phyloP scores from a whole-genome alignment of 2,797 vertebrate species.

The Galago senegalensis region DNA sequence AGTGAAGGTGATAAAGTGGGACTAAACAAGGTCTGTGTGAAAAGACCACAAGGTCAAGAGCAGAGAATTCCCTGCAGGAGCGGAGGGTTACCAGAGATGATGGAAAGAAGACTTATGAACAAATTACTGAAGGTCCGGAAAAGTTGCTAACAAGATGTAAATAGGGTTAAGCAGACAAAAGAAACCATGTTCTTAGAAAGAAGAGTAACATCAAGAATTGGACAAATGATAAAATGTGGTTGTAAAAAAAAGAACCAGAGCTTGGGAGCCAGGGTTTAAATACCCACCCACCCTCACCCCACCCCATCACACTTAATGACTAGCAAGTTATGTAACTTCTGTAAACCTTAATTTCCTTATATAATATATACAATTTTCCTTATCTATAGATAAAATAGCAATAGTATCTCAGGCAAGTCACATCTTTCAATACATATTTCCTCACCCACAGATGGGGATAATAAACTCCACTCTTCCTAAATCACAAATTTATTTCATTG shows the following conservation, averaged over 20 bases:
- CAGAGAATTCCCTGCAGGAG: background rate
- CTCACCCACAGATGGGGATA: slow-evolving; percentile 17
- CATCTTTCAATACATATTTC: slow-evolving; percentile 36
- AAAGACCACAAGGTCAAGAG: slow-evolving; percentile 4
- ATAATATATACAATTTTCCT: slow-evolving; percentile 42
- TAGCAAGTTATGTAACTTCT: background rate
- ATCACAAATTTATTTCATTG: slow-evolving; percentile 31
- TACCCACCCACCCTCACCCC: background rate
- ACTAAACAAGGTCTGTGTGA: background rate
- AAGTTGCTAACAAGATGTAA: background rate
- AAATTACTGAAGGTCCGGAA: slow-evolving; percentile 48
- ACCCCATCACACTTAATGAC: background rate
- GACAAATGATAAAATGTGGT: slow-evolving; percentile 10
- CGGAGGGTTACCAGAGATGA: background rate
- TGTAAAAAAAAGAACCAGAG: slow-evolving; percentile 12
- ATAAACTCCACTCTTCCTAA: slow-evolving; percentile 4
- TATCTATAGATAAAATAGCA: slow-evolving; percentile 19
- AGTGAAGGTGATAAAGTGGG: background rate
- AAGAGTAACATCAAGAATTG: slow-evolving; percentile 57
- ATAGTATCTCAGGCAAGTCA: background rate
- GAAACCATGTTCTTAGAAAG: slow-evolving; percentile 55
- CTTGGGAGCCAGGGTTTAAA: background rate
- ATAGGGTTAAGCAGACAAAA: slow-evolving; percentile 16
- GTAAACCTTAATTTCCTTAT: slow-evolving; percentile 27
- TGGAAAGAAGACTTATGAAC: background rate